phyloP scores from a whole-genome alignment of 2,888 invertebrate species.

The Camponotus fellah region DNA sequence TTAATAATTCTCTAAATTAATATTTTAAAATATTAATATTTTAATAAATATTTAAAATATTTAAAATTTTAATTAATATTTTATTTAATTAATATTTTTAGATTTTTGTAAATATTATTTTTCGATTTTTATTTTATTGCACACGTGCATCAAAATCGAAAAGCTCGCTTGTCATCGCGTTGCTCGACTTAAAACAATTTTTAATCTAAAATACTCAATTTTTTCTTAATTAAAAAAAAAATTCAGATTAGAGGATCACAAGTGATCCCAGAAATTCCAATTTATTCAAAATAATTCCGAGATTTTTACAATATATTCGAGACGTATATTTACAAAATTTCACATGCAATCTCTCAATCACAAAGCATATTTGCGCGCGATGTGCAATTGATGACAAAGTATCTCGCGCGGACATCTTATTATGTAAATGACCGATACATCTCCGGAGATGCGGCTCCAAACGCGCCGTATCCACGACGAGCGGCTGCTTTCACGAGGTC shows the following conservation, averaged over 20 bases:
- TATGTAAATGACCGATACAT: conserved; percentile 35
- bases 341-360: neutral
- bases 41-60: too few relatives aligned
- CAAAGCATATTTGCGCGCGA: neutral
- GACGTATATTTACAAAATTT: neutral
- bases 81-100: too few relatives aligned
- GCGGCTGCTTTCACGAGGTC: conserved; percentile 43
- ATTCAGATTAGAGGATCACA: too few relatives aligned
- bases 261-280: too few relatives aligned
- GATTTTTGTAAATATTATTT: too few relatives aligned
- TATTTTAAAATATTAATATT: too few relatives aligned
- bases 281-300: too few relatives aligned
- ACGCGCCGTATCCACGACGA: conserved; percentile 17
- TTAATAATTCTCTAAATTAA: too few relatives aligned
- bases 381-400: conserved; percentile 11
- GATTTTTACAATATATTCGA: neutral
- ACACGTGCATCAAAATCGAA: neutral
- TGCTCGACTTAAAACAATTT: neutral
- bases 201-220: too few relatives aligned
- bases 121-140: neutral
- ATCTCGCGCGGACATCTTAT: conserved; percentile 33
- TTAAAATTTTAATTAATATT: too few relatives aligned
- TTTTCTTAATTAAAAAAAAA: too few relatives aligned
- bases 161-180: neutral
- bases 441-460: conserved; percentile 20